A percentile compares a stretch with the other conserved stretches of the same genome.
Evolutionary conservation across 2,888 invertebrate species (phyloP).

Genomic region (Amblyteles armatorius): DNA sequence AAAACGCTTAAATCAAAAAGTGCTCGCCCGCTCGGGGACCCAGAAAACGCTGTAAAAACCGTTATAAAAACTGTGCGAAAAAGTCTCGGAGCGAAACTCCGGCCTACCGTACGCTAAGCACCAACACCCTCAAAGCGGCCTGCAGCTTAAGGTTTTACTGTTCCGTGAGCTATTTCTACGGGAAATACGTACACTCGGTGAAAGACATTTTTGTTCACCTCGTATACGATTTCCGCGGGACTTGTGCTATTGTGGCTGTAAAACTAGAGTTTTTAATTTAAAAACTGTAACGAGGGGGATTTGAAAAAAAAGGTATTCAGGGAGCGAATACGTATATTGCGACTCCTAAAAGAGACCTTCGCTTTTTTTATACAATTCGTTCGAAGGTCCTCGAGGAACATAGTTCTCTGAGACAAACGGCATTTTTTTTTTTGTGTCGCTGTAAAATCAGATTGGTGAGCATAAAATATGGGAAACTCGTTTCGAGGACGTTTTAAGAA

Average conservation of each 20-base stretch:
- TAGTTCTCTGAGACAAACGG: not conserved
- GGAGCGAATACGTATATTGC: not conserved
- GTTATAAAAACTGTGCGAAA: conserved; percentile 39
- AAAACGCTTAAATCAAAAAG: conserved; percentile 34
- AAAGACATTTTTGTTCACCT: not conserved
- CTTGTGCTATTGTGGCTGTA: conserved; percentile 21
- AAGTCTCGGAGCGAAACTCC: not conserved
- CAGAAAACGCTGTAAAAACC: conserved; percentile 36
- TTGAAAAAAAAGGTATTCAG: conserved; percentile 13
- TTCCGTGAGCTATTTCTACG: conserved; percentile 32
- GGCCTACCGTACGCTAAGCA: not conserved
- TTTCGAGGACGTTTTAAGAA: not conserved
- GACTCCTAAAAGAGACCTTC: conserved; percentile 11
- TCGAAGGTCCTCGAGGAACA: not conserved
- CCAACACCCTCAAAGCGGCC: not conserved
- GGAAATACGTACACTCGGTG: not conserved
- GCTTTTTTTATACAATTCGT: conserved; percentile 20
- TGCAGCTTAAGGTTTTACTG: conserved; percentile 40
- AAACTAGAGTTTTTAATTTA: conserved; percentile 7
- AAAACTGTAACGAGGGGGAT: conserved; percentile 6
- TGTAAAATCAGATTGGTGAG: not conserved
- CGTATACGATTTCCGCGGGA: not conserved
- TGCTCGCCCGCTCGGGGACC: not conserved
- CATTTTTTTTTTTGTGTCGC: not conserved
- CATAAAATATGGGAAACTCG: not conserved